phyloP scores from a whole-genome alignment of 1,140 invertebrate genomes.

The Drosophila neocordata region DNA sequence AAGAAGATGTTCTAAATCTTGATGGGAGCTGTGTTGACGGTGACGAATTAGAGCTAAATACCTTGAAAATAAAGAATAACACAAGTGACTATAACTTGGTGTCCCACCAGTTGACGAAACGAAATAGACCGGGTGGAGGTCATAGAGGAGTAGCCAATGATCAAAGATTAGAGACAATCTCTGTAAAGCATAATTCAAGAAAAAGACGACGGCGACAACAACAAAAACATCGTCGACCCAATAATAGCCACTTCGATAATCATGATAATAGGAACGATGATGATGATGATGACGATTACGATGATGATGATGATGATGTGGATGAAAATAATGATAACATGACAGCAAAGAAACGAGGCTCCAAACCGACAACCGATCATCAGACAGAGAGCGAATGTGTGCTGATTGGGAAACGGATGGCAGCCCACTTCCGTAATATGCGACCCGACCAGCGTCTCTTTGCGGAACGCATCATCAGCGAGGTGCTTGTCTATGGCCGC shows the following conservation, averaged over 20 bases:
- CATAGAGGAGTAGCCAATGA: too few relatives aligned
- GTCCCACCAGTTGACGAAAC: too few relatives aligned
- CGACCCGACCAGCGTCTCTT: constrained; percentile 59
- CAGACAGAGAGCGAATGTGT: constrained; percentile 57
- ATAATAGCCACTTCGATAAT: too few relatives aligned
- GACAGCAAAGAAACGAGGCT: constrained; percentile 3
- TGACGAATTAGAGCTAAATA: background rate
- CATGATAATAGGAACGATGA: too few relatives aligned
- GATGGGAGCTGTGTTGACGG: constrained; percentile 14
- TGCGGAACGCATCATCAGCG: constrained; percentile 65
- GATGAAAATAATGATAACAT: background rate
- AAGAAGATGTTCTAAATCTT: constrained; percentile 50
- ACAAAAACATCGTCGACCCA: too few relatives aligned
- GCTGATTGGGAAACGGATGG: constrained; percentile 65
- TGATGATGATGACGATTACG: constrained; percentile 5
- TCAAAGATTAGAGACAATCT: too few relatives aligned
- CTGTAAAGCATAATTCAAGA: too few relatives aligned
- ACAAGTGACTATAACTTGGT: background rate
- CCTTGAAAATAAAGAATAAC: background rate
- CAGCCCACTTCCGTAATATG: constrained; percentile 68
- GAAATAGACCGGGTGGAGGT: too few relatives aligned
- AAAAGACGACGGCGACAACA: background rate
- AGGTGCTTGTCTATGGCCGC: constrained; percentile 62
- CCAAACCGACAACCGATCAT: constrained; percentile 6
- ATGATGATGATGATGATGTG: constrained; percentile 1